Evolutionary conservation across 2,113 vertebrate species (phyloP), one percentile per base, ranked within the genome.

Genomic region (Catharus bicknelli): DNA sequence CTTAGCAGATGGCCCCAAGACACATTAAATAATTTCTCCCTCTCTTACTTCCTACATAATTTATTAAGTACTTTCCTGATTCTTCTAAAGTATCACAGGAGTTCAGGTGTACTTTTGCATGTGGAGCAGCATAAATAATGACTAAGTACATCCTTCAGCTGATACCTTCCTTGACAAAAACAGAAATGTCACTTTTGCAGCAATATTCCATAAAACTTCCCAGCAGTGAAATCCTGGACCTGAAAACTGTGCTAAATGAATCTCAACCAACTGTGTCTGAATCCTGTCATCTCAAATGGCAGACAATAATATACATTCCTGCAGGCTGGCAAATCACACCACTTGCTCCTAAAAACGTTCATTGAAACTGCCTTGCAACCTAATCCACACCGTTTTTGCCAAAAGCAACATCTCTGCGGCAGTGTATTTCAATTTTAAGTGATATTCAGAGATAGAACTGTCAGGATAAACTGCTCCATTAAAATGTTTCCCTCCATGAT

Each of bases 1-100:
- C 50, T 94, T 70, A 89, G 75, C 84, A 95, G 64, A 59, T 47
- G 70, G 42, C 81, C 54, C 53, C 68, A 86, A 74, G 85, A 59
- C 42, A 84, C 2, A 8, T 47, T 29, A 66, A 83, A 47, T 84
- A 27, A 82, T 64, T 89, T 68, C 42, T 59, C 20, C 29, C 38
- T 90, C 50, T 29, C 43, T 75, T n/a, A 25, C 36, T 80, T 79
- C 40, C 45, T 95, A 45, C 54, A 51, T 78, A 50, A 90, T 82
- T 92, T 69, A 88, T 61, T 25, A 88, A 90, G 70, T 30, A 58
- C 42, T 54, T 78, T 61, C 29, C 67, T n/a, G 25, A 76, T 90
- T 88, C 20, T 81, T 84, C 75, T 58, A 3, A 47, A 45, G 11
- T 30, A 36, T 47, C 55, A 42, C 1, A 0, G 53, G 32, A 82